Conservation (phyloP, 2,797 vertebrate genomes). For the Chloroceryle amazona region DNA sequence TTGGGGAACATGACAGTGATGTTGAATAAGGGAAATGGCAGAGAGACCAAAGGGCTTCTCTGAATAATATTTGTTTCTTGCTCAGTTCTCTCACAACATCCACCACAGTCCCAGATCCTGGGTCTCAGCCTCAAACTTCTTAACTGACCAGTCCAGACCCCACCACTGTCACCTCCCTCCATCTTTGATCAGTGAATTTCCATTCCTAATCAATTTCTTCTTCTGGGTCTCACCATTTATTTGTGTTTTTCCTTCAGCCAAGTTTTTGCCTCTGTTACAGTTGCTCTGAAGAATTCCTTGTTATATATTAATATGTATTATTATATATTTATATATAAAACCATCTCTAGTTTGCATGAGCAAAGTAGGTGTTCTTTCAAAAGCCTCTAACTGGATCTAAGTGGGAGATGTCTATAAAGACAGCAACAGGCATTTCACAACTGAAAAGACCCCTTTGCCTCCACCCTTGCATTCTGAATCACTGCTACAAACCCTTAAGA, state of each 20-base stretch:
- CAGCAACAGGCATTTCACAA: not conserved
- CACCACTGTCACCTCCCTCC: not conserved
- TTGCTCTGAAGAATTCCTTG: not conserved
- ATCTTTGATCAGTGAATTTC: not conserved
- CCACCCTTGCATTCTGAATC: not conserved
- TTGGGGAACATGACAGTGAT: not conserved
- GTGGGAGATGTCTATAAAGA: not conserved
- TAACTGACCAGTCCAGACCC: accelerated
- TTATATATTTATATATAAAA: not conserved
- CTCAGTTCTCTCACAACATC: not conserved
- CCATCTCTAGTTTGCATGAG: not conserved
- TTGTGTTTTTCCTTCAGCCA: not conserved
- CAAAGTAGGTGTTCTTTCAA: not conserved
- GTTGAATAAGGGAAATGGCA: not conserved
- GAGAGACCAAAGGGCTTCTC: not conserved
- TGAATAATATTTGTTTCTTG: not conserved
- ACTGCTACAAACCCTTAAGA: not conserved
- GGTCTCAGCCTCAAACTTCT: not conserved
- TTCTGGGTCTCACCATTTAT: not conserved
- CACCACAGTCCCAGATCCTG: not conserved
- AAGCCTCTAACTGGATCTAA: not conserved
- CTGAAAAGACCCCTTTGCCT: not conserved
- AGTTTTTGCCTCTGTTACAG: not conserved
- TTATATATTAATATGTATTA: not conserved
- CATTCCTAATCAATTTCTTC: not conserved